These are phyloP conservation scores for Erpobdella octoculata DNA, from an alignment of 2,888 invertebrate genomes.

Conservation along the genomic window DNA sequence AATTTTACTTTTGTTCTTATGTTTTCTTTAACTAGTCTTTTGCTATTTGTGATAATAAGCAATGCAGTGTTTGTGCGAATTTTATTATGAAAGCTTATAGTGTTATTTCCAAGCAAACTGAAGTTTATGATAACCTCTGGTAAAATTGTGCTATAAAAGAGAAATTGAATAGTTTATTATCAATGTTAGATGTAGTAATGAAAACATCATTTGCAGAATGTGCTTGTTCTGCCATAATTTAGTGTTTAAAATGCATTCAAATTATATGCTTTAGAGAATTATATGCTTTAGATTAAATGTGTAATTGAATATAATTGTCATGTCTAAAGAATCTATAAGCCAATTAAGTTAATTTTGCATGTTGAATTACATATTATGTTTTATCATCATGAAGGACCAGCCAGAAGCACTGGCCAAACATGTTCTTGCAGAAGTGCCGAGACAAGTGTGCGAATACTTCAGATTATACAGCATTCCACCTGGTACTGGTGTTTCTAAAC, in stretches of 20 bases:
- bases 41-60: not conserved
- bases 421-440: conserved; percentile 49
- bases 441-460: conserved; percentile 49
- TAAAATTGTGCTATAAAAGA: no score
- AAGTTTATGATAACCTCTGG: no score
- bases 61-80: no score
- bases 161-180: no score
- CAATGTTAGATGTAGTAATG: no score
- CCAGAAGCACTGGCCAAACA: conserved; percentile 46
- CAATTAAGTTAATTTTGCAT: not conserved
- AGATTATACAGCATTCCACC: conserved; percentile 42
- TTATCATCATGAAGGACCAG: conserved; percentile 37
- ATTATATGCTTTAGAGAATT: no score
- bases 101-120: not conserved
- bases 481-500: conserved; percentile 17
- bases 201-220: no score
- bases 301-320: no score
- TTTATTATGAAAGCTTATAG: no score
- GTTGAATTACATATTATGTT: not conserved
- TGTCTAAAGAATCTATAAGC: no score
- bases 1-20: not conserved
- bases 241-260: no score
- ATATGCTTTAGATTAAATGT: not conserved
- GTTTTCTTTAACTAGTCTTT: no score
- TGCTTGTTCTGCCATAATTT: not conserved